A percentile compares a stretch with the other conserved stretches of the same genome.
phyloP scores from a whole-genome alignment of 2,888 invertebrate genomes.

The Epirrhoe tristata region DNA sequence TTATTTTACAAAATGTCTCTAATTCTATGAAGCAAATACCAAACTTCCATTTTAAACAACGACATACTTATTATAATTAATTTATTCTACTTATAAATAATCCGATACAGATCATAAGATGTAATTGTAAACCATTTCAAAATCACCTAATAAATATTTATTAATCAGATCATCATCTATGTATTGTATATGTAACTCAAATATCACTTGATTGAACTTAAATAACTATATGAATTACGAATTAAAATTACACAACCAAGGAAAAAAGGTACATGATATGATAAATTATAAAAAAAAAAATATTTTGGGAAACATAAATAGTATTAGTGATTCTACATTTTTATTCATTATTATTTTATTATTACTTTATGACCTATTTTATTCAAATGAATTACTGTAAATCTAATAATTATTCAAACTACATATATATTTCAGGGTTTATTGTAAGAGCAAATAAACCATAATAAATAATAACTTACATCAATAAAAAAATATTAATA shows the following conservation, averaged over 20 bases:
- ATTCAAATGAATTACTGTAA: background rate
- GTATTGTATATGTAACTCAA: conserved; percentile 34
- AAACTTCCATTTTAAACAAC: conserved; percentile 1
- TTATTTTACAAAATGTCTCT: conserved; percentile 1
- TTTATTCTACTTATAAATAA: conserved; percentile 23
- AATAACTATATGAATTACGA: conserved; percentile 15
- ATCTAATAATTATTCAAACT: conserved; percentile 3
- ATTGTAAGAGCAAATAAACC: background rate
- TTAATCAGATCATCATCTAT: conserved; percentile 14
- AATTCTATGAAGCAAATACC: conserved; percentile 9
- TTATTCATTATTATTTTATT: too few species aligned
- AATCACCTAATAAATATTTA: conserved; percentile 9
- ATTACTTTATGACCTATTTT: background rate
- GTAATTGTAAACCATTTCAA: conserved; percentile 4
- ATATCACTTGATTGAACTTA: conserved; percentile 38
- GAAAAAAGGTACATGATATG: background rate
- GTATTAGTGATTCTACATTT: conserved; percentile 7
- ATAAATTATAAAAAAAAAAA: conserved; percentile 9
- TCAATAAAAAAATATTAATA: background rate
- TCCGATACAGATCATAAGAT: background rate
- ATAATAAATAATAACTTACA: background rate
- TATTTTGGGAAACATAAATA: conserved; percentile 25
- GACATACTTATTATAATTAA: conserved; percentile 15
- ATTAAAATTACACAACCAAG: conserved; percentile 25
- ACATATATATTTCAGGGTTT: background rate